Evolutionary conservation across 2,113 vertebrate species (phyloP).

Genomic region (Clupea harengus): DNA sequence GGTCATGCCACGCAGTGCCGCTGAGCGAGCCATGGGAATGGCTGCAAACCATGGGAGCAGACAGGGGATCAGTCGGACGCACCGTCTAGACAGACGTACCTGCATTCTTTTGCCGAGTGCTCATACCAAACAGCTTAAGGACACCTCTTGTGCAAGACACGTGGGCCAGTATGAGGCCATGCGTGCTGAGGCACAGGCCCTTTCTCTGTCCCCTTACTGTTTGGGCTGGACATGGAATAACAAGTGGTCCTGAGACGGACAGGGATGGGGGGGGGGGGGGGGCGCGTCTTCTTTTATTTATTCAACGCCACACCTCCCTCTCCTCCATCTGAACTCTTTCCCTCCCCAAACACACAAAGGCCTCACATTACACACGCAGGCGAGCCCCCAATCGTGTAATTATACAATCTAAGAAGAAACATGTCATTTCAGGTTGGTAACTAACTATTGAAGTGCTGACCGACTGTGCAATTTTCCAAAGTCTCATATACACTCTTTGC

Average conservation of each 20-base stretch:
- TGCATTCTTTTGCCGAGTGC: constrained; percentile 52
- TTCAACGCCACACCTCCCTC: constrained; percentile 37
- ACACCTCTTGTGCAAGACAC: constrained; percentile 42
- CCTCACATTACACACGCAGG: constrained; percentile 38
- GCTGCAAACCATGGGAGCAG: constrained; percentile 41
- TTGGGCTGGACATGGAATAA: constrained; percentile 43
- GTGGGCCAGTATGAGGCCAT: constrained; percentile 24
- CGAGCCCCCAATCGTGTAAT: constrained; percentile 57
- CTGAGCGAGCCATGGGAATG: background rate
- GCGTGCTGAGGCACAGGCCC: background rate
- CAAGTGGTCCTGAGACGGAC: constrained; percentile 3
- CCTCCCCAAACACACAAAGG: constrained; percentile 37
- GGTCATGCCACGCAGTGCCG: background rate
- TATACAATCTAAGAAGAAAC: constrained; percentile 54
- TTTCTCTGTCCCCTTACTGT: constrained; percentile 30
- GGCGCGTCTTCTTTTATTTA: background rate
- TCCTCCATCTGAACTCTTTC: constrained; percentile 33
- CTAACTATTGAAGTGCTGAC: constrained; percentile 47
- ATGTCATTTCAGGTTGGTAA: constrained; percentile 58
- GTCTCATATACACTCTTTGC: constrained; percentile 40
- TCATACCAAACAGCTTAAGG: constrained; percentile 45
- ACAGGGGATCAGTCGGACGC: constrained; percentile 52
- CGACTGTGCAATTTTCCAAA: constrained; percentile 51
- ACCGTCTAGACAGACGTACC: constrained; percentile 63
- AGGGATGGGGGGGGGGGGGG: background rate